Base-by-base conservation (phyloP, 1,140 invertebrate genomes). In the Tyrophagus putrescentiae region DNA sequence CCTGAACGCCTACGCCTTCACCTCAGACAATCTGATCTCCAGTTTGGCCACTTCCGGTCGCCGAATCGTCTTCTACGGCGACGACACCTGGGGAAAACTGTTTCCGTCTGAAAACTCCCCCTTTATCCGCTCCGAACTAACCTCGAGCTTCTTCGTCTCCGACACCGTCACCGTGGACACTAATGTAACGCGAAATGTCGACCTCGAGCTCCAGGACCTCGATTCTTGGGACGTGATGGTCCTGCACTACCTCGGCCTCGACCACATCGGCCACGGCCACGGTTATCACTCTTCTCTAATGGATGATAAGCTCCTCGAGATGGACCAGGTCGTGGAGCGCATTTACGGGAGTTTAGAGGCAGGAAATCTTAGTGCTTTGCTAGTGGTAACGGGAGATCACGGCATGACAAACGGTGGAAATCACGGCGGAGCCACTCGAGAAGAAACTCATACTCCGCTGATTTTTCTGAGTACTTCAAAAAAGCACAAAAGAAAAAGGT, bases 181-280 rank as follows among this genome's bases (percentile, higher is more conserved):
- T 60, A 97, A 96, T 77, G 89, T 98, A 0, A 96, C 90, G 0
- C 76, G 84, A 41, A 81, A 93, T 70, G 67, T 97, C 31, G 68
- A 78, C 42, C 64, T 69, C 9, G 85, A 93, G 69, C 67, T 96
- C 13, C 34, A 53, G 16, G 66, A 75, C 13, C 73, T 72, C 31
- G 68, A 68, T 1, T 82, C 88, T 65, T 98, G 93, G 85, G 82
- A 90, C 68, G 73, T 95, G 54, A 79, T 97, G 73, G 83, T 98
- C 60, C 76, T 98, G 2, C 94, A 98, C 76, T 98, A 97, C 71
- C 74, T 98, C 42, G 94, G 94, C n/a, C 74, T 98, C 27, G 95
- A 98, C 76, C 95, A 98, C 71, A 96, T 98, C 68, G 95, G 94
- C 3, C 94, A 98, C 75, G 73, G 89, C 27, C 33, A 52, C 39